A percentile compares a stretch with the other conserved stretches of the same genome.
phyloP scores from a whole-genome alignment of 2,113 vertebrate species.

The Rhinichthys klamathensis region DNA sequence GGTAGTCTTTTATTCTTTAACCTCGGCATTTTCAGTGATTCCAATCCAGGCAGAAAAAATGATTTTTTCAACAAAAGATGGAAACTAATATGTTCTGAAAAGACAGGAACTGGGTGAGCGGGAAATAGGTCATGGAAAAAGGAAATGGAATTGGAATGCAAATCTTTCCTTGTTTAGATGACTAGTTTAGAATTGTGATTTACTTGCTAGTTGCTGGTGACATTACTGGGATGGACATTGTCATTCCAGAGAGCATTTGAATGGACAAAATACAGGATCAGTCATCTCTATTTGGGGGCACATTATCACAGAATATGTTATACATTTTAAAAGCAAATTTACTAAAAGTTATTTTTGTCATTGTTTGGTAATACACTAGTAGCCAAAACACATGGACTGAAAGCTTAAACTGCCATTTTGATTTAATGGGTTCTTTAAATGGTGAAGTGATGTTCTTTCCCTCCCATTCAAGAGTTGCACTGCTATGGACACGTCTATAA shows the following conservation, averaged over 20 bases:
- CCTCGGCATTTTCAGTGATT: neutral
- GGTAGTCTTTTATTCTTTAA: constrained; percentile 9
- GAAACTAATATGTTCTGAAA: constrained; percentile 17
- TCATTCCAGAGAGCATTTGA: neutral
- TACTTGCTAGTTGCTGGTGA: neutral
- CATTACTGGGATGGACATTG: neutral
- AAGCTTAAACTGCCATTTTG: neutral
- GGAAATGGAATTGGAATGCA: neutral
- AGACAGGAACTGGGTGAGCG: neutral
- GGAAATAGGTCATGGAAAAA: constrained; percentile 6
- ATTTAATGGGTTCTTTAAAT: neutral
- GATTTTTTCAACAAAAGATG: neutral
- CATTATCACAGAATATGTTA: neutral
- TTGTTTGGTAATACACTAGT: neutral
- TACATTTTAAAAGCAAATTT: neutral
- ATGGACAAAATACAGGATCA: neutral
- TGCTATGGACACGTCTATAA: neutral
- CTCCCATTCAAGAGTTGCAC: neutral
- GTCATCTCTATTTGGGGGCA: neutral
- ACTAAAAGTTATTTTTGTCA: neutral
- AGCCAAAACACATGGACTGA: neutral
- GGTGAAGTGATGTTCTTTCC: neutral
- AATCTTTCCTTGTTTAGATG: neutral
- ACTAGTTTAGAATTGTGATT: neutral
- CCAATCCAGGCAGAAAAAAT: neutral